Conservation (phyloP, 2,797 vertebrate genomes). For the Platalea minor region DNA sequence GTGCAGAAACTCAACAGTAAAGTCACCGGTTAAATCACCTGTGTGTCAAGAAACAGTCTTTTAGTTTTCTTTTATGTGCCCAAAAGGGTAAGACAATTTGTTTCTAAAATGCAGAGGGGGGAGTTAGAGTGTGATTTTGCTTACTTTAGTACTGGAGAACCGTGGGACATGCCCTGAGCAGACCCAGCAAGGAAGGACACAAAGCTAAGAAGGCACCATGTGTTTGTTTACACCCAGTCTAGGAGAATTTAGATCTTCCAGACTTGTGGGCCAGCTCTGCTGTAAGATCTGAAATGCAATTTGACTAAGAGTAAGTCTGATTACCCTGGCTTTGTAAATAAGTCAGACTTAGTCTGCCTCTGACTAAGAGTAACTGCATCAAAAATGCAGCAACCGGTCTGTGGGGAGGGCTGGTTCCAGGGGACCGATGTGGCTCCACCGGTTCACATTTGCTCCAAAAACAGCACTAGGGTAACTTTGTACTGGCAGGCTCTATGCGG, state of each 20-base stretch:
- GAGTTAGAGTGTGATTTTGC: neutral
- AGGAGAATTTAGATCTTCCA: neutral
- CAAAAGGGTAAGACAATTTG: neutral
- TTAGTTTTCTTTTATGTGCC: neutral
- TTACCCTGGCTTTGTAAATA: slow-evolving; percentile 8
- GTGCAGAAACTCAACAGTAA: neutral
- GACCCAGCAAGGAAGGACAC: neutral
- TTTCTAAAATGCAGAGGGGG: neutral
- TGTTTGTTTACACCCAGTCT: neutral
- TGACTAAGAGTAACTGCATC: neutral
- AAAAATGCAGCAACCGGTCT: neutral
- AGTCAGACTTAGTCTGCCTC: neutral
- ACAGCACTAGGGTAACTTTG: slow-evolving; percentile 26
- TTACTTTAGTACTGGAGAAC: neutral
- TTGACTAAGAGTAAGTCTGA: slow-evolving; percentile 24
- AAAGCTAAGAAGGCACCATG: neutral
- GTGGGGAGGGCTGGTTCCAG: neutral
- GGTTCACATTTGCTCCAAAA: slow-evolving; percentile 16
- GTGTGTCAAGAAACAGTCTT: neutral
- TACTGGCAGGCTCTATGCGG: slow-evolving; percentile 12
- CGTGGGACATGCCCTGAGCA: neutral
- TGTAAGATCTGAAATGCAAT: neutral
- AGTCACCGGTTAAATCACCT: neutral
- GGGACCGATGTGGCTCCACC: slow-evolving; percentile 1
- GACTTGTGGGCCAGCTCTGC: neutral